Base-by-base conservation (phyloP, 2,888 invertebrate species). In the Coleophora deauratella region DNA sequence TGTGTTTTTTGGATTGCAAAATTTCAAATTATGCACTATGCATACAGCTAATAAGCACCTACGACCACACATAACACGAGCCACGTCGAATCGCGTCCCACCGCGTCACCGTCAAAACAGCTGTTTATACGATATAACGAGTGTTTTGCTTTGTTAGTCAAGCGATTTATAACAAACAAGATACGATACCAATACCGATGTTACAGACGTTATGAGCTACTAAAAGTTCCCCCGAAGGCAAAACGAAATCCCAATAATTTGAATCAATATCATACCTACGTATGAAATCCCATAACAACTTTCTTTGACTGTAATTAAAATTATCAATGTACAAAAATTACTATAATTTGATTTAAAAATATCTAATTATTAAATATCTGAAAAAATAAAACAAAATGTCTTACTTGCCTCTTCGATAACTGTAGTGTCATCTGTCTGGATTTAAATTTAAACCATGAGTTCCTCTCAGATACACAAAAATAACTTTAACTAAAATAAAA, bases 391-490 rank as follows among this genome's bases (percentile, higher is more conserved):
- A 15, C 35, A 12, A 15, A 38, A 49, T 47, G 47, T 41, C 30
- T 57, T 80, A 84, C 82, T 85, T 81, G 78, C 84, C 80, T 78
- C 47, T 68, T 73, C 9, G 80, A 72, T 49, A 86, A 64, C 55
- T 71, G 76, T 46, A 81, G 72, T 49, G 61, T 68, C 69, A 82
- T 77, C 79, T 77, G 79, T 66, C 82, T 82, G 72, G 58, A 56
- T 73, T 68, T 54, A 77, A 77, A 79, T 52, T 54, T 63, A 62
- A 65, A 56, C 66, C 62, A 66, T 68, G 58, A 72, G 62, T 62
- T 62, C 54, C 35, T 44, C 32, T 21, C 21, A 21, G 21, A 21
- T 21, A 47, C 50, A 59, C 55, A 53, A 50, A 56, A 56, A 52
- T 52, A 57, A 51, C 46, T 53, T 54, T 49, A 46, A 50, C 21